phyloP scores from a whole-genome alignment of 2,113 vertebrate genomes.

The Hemiprocne comata region DNA sequence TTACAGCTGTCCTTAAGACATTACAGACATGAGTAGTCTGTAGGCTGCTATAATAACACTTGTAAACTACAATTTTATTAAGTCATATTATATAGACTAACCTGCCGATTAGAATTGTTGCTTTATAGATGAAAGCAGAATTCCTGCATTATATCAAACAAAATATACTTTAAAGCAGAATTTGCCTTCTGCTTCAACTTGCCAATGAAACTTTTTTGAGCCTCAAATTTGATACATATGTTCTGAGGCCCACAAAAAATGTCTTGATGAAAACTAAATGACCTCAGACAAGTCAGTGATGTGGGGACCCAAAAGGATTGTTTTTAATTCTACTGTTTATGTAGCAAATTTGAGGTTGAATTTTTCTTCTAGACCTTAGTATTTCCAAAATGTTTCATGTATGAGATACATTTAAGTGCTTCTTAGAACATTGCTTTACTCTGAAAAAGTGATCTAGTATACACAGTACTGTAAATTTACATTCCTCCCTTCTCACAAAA shows the following conservation, averaged over 20 bases:
- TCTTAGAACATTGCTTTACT: neutral
- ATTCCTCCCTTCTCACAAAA: neutral
- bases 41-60: constrained; percentile 49
- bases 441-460: neutral
- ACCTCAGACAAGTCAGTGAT: neutral
- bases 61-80: constrained; percentile 63
- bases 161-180: constrained; percentile 23
- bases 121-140: constrained; percentile 51
- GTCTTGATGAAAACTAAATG: neutral
- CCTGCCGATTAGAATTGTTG: neutral
- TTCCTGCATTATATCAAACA: constrained; percentile 26
- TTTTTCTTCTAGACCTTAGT: neutral
- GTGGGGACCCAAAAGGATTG: neutral
- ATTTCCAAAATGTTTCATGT: neutral
- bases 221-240: constrained; percentile 48
- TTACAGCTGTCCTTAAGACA: constrained; percentile 60
- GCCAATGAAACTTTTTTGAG: constrained; percentile 35
- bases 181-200: constrained; percentile 20
- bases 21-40: constrained; percentile 51
- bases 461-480: neutral
- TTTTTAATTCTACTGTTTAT: neutral
- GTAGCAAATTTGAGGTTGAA: neutral
- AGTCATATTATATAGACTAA: constrained; percentile 67
- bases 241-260: neutral
- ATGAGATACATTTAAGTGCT: neutral